phyloP scores from a whole-genome alignment of 2,888 invertebrate genomes.

The Drosophila neotestacea region DNA sequence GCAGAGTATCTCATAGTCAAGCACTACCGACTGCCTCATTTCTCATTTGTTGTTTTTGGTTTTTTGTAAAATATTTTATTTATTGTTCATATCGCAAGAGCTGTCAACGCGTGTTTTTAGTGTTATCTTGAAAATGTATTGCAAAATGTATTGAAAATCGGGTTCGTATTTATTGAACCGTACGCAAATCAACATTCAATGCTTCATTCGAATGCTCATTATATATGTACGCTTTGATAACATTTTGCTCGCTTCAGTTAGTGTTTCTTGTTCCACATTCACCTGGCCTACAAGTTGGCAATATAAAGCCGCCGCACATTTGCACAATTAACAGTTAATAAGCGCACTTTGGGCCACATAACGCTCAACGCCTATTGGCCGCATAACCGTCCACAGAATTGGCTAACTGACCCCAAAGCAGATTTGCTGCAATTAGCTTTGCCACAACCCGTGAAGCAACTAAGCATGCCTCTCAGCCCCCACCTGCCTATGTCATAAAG shows the following conservation, averaged over 20 bases:
- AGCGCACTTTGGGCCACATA: slow-evolving; percentile 43
- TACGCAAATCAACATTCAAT: slow-evolving; percentile 26
- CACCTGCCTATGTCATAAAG: slow-evolving; percentile 11
- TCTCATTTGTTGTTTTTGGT: slow-evolving; percentile 16
- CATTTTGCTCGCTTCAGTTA: neutral
- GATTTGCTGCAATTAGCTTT: slow-evolving; percentile 72
- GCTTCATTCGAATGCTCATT: slow-evolving; percentile 9
- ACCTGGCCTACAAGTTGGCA: slow-evolving; percentile 1
- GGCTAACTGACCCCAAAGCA: slow-evolving; percentile 73
- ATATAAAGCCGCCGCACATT: slow-evolving; percentile 46
- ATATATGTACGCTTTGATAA: slow-evolving; percentile 2
- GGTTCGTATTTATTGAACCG: slow-evolving; percentile 41
- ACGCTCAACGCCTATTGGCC: slow-evolving; percentile 13
- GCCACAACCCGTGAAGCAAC: slow-evolving; percentile 64
- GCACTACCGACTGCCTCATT: neutral
- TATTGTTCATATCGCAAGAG: slow-evolving; percentile 53
- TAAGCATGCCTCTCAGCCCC: slow-evolving; percentile 45
- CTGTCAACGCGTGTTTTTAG: slow-evolving; percentile 51
- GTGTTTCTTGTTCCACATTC: neutral
- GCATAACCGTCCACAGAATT: slow-evolving; percentile 35
- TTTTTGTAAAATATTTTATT: slow-evolving; percentile 43
- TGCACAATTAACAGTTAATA: slow-evolving; percentile 75
- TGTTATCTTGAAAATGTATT: slow-evolving; percentile 63
- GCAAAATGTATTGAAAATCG: slow-evolving; percentile 44
- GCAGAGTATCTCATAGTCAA: neutral